Percentiles rank a stretch among this genome's conserved stretches.
Conservation (phyloP, 2,888 invertebrate species). For the Synergus itoensis region DNA sequence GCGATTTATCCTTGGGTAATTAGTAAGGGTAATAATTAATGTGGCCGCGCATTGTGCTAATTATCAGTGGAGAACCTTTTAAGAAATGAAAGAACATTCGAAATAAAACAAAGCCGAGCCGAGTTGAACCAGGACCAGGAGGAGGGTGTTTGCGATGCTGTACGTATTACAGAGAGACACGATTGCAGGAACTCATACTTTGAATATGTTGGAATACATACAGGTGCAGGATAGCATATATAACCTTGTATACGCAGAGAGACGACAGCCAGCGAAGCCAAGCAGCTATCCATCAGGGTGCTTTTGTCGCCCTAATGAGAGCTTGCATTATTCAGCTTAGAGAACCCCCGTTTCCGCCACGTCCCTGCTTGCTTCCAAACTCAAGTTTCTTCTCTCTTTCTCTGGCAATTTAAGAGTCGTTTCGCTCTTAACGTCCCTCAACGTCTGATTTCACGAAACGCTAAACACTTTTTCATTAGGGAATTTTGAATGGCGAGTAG, state of each 20-base stretch:
- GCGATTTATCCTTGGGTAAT: slow-evolving; percentile 78
- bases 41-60: slow-evolving; percentile 77
- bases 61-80: slow-evolving; percentile 77
- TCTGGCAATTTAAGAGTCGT: slow-evolving; percentile 53
- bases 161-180: slow-evolving; percentile 49
- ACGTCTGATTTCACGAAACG: slow-evolving; percentile 55
- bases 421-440: slow-evolving; percentile 52
- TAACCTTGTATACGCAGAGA: slow-evolving; percentile 51
- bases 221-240: slow-evolving; percentile 53
- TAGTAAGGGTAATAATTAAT: slow-evolving; percentile 78
- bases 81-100: slow-evolving; percentile 78
- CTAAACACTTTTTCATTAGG: slow-evolving; percentile 51
- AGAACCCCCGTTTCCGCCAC: slow-evolving; percentile 56
- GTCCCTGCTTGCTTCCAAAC: slow-evolving; percentile 44
- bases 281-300: slow-evolving; percentile 78
- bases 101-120: slow-evolving; percentile 72
- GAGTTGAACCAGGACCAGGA: slow-evolving; percentile 43
- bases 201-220: slow-evolving; percentile 38
- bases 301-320: slow-evolving; percentile 79
- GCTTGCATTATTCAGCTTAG: slow-evolving; percentile 76
- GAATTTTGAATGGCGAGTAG: slow-evolving; percentile 28
- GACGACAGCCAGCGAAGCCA: slow-evolving; percentile 58
- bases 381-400: slow-evolving; percentile 45
- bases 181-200: slow-evolving; percentile 44
- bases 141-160: slow-evolving; percentile 56